A percentile compares a stretch with the other conserved stretches of the same genome.
Conservation (phyloP, 1,140 invertebrate species). For the Ylistrum balloti region DNA sequence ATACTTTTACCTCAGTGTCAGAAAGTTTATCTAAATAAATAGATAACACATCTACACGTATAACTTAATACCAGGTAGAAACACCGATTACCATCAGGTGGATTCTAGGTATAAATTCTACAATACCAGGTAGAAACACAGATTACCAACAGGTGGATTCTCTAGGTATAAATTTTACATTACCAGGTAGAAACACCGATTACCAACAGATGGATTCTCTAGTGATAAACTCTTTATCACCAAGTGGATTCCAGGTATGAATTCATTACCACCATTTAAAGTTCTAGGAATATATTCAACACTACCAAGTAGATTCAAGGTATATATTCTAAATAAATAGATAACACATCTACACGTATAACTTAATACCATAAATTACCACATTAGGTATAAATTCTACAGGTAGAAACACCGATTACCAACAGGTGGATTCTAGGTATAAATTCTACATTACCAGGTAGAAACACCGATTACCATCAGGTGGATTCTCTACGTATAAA, state of each 20-base stretch:
- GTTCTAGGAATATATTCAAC: no score
- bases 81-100: not conserved
- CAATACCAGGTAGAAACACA: not conserved
- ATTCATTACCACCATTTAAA: not conserved
- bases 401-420: no score
- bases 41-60: conserved; percentile 19
- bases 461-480: no score
- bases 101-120: not conserved
- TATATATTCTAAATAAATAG: not conserved
- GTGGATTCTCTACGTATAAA: no score
- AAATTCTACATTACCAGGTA: not conserved
- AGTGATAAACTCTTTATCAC: not conserved
- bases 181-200: not conserved
- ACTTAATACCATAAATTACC: no score
- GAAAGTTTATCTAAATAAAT: not conserved
- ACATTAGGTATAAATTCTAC: no score
- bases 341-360: no score
- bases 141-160: no score
- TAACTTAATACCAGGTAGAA: not conserved
- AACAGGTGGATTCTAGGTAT: no score
- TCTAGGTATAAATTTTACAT: no score
- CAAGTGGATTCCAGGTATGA: not conserved
- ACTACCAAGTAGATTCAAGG: not conserved
- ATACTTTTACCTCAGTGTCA: not conserved
- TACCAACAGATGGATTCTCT: no score